Base-by-base conservation (phyloP, 1,140 invertebrate genomes). In the Mamestra configurata region DNA sequence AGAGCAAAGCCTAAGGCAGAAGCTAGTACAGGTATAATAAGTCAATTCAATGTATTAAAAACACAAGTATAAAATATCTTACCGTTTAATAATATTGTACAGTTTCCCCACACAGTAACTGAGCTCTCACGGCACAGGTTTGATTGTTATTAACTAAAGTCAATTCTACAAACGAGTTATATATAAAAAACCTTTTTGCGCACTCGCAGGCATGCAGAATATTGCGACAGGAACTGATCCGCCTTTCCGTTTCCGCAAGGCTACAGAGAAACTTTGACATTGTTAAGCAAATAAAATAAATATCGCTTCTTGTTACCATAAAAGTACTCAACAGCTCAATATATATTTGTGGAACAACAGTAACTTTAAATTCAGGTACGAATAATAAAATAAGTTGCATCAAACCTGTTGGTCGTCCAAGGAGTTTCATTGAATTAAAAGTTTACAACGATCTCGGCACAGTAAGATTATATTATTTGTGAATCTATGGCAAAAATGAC, bases 191-290 rank as follows among this genome's bases (percentile, higher is more conserved):
- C 49, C 49, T 53, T 49, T 70, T 43, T 46, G 18, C 40, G 31
- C 43, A 20, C 13, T 11, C 24, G 4, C 1, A 22, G 31, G 15
- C 31, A 68, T 43, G 64, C 64, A 68, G 64, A 68, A 24, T 43
- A 68, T 68, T 68, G 64, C 64, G 37, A 13, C 35, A 68, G 64
- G 64, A 68, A 68, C 20, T 46, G 20, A 6, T 4, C 13, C 5
- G 15, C 20, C 11, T 66, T 66, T 66, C 64, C 64, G 40, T 68
- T 68, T 68, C 64, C 40, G 61, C 64, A 68, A 68, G 64, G 64
- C 40, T 27, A 20, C 64, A 68, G 18, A 24, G 53, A 24, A 18
- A 6, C 46, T 35, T 4, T 15, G 24, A 53, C 27, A 72, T 53
- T 53, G 43, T 72, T 31, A 10, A 53, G 10, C 3, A 31, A 55